Percentiles rank a stretch among this genome's conserved stretches.
Conservation (phyloP, 2,888 invertebrate species). For the Dicranocentrus wangi region DNA sequence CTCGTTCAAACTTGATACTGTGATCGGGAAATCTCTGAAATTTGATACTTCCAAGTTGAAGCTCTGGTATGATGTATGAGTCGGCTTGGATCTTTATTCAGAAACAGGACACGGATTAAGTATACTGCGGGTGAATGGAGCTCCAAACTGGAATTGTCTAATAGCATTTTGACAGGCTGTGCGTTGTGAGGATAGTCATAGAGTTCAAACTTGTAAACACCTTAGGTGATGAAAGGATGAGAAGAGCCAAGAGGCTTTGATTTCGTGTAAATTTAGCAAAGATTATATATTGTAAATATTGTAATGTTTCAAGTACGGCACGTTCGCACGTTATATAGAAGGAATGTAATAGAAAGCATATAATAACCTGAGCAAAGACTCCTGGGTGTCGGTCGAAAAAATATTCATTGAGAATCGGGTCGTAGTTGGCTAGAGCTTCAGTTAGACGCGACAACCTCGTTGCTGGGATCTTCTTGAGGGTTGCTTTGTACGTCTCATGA, state of each 20-base stretch:
- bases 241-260: slow-evolving; percentile 21
- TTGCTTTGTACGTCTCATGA: slow-evolving; percentile 96
- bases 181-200: too few species aligned
- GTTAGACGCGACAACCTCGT: slow-evolving; percentile 94
- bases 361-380: slow-evolving; percentile 90
- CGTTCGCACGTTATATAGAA: too few species aligned
- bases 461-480: slow-evolving; percentile 97
- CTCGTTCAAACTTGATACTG: slow-evolving; percentile 35
- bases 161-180: too few species aligned
- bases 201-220: too few species aligned
- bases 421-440: slow-evolving; percentile 98
- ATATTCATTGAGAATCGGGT: slow-evolving; percentile 99
- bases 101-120: too few species aligned
- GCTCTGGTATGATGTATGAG: too few species aligned
- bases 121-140: too few species aligned
- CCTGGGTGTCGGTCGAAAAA: slow-evolving; percentile 99
- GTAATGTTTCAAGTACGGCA: too few species aligned
- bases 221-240: slow-evolving; percentile 32
- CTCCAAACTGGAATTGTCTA: too few species aligned
- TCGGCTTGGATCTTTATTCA: neutral
- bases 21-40: neutral
- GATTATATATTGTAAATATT: too few species aligned
- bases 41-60: neutral
- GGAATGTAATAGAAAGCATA: too few species aligned
- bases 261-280: slow-evolving; percentile 21